Evolutionary conservation across 1,140 invertebrate species (phyloP).

Genomic region (Holcopasites calliopsidis): DNA sequence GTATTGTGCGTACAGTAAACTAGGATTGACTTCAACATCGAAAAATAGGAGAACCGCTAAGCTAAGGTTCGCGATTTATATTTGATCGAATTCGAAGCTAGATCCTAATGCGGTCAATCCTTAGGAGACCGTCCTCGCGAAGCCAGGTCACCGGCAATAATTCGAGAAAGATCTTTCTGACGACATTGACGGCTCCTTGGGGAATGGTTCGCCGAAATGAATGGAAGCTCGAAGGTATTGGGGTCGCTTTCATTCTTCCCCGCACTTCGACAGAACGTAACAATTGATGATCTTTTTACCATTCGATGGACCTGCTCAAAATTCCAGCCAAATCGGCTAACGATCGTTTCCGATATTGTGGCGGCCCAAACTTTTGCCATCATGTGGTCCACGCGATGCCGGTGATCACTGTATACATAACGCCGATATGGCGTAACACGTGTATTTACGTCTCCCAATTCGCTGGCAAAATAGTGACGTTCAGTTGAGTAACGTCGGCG

Average conservation of each 20-base stretch:
- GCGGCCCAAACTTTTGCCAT: no score
- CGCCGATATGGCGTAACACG: no score
- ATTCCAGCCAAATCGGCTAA: no score
- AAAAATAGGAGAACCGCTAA: conserved; percentile 58
- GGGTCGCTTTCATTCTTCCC: conserved; percentile 18
- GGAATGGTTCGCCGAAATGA: conserved; percentile 55
- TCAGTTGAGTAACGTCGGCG: no score
- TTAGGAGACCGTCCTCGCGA: conserved; percentile 21
- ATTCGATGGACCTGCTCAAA: no score
- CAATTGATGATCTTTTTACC: no score
- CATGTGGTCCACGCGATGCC: no score
- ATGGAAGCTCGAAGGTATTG: conserved; percentile 46
- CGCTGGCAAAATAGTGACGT: no score
- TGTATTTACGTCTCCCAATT: no score
- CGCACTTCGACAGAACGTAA: neutral
- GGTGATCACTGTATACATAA: no score
- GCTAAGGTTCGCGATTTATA: conserved; percentile 62
- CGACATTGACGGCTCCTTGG: conserved; percentile 60
- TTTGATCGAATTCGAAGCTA: conserved; percentile 58
- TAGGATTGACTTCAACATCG: conserved; percentile 61
- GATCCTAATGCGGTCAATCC: conserved; percentile 59
- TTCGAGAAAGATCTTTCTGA: conserved; percentile 59
- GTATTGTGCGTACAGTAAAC: conserved; percentile 58
- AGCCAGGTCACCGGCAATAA: conserved; percentile 42
- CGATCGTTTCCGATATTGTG: no score